Conservation (phyloP, 2,888 invertebrate species). For the Platycheirus albimanus region DNA sequence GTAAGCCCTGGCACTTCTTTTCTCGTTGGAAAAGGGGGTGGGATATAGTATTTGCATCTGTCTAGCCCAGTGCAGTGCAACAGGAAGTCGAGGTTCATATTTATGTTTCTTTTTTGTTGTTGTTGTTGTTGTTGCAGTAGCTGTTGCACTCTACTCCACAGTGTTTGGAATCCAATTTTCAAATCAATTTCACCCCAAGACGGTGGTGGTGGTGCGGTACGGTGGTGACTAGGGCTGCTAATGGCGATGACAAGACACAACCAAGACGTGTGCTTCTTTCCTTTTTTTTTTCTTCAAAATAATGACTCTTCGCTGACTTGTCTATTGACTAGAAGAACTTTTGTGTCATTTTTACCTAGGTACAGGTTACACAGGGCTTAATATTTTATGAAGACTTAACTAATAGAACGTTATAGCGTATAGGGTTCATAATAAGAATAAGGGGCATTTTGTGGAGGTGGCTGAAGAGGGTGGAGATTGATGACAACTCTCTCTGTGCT, state of each 20-base stretch:
- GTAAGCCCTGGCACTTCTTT: slow-evolving; percentile 15
- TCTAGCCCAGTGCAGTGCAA: slow-evolving; percentile 14
- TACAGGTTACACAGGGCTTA: not conserved
- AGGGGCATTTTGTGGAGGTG: not conserved
- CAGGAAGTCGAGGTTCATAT: slow-evolving; percentile 56
- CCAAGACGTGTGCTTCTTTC: slow-evolving; percentile 2
- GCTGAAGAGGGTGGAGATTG: not conserved
- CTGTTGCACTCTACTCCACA: no score
- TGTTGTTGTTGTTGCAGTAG: no score
- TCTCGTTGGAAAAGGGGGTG: not conserved
- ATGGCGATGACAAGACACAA: not conserved
- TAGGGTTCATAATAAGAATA: slow-evolving; percentile 5
- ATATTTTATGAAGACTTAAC: slow-evolving; percentile 22
- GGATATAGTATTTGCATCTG: not conserved
- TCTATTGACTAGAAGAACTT: slow-evolving; percentile 42
- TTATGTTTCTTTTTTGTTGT: not conserved
- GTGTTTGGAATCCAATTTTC: slow-evolving; percentile 62
- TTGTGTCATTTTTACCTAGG: slow-evolving; percentile 26
- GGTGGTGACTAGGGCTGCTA: not conserved
- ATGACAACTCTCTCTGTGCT: no score
- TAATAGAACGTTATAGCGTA: slow-evolving; percentile 31
- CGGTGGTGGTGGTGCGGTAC: slow-evolving; percentile 1
- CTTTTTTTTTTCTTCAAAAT: not conserved
- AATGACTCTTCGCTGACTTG: slow-evolving; percentile 4
- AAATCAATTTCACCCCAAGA: slow-evolving; percentile 70